Conservation (phyloP, 2,888 invertebrate genomes). For the Slavum lentiscoides region DNA sequence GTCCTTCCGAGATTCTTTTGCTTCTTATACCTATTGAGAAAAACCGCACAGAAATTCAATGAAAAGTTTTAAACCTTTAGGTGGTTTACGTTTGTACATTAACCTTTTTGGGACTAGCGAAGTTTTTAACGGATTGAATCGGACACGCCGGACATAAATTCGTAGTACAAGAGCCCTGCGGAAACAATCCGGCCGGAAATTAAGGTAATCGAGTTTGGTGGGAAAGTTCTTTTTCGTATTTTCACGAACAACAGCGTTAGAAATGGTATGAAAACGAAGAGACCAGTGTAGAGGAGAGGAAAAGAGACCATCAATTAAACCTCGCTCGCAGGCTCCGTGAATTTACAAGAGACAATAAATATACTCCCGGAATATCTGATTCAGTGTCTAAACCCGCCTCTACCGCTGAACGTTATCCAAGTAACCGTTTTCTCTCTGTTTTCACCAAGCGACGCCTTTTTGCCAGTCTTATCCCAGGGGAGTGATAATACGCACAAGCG, state of each 20-base stretch:
- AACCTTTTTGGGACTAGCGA: conserved; percentile 26
- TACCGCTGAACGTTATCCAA: background rate
- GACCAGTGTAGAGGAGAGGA: background rate
- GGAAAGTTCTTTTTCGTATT: conserved; percentile 35
- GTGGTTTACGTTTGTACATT: conserved; percentile 40
- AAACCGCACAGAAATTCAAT: conserved; percentile 17
- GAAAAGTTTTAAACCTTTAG: conserved; percentile 35
- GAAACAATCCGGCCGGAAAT: conserved; percentile 51
- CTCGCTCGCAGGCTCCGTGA: conserved; percentile 28
- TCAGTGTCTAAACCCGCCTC: conserved; percentile 25
- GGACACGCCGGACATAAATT: conserved; percentile 50
- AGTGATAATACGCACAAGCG: conserved; percentile 38
- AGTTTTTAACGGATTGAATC: conserved; percentile 51
- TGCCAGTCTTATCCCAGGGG: conserved; percentile 22
- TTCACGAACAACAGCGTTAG: conserved; percentile 31
- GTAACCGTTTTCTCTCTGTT: conserved; percentile 28
- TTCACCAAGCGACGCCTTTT: conserved; percentile 33
- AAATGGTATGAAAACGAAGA: background rate
- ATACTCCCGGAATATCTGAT: conserved; percentile 51
- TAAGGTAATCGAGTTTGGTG: conserved; percentile 52
- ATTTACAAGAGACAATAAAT: conserved; percentile 51
- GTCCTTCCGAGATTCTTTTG: background rate
- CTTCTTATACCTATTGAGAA: background rate
- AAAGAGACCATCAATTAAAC: conserved; percentile 49
- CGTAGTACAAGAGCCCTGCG: conserved; percentile 38